These are phyloP conservation scores for Cinara cedri DNA, from an alignment of 2,888 invertebrate species.

Conservation along the genomic window DNA sequence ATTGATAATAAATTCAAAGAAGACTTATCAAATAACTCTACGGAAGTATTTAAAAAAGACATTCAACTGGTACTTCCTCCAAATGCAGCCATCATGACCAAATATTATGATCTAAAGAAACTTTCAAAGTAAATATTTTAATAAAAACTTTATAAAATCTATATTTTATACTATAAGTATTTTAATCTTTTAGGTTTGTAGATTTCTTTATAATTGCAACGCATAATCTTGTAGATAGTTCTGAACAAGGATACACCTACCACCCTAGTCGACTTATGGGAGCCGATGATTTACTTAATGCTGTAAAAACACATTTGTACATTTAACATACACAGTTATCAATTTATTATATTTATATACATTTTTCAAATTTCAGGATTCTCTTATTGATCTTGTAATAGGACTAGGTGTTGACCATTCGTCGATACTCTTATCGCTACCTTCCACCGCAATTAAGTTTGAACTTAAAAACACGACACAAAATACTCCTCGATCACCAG, in stretches of 20 bases:
- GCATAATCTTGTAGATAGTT: slow-evolving; percentile 70
- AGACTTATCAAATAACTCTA: slow-evolving; percentile 2
- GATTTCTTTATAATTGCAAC: slow-evolving; percentile 74
- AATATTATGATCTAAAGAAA: slow-evolving; percentile 73
- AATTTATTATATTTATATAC: neutral
- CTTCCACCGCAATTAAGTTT: slow-evolving; percentile 74
- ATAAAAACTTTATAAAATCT: neutral
- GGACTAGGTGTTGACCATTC: slow-evolving; percentile 75
- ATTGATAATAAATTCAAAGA: slow-evolving; percentile 26
- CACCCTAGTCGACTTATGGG: slow-evolving; percentile 79
- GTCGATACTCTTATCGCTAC: slow-evolving; percentile 75
- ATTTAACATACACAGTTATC: neutral
- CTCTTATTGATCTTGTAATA: slow-evolving; percentile 74
- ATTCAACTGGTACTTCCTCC: slow-evolving; percentile 65
- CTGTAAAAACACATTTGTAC: slow-evolving; percentile 65
- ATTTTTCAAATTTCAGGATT: slow-evolving; percentile 67
- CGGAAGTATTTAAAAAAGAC: slow-evolving; percentile 29
- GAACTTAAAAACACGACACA: slow-evolving; percentile 70
- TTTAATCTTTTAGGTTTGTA: slow-evolving; percentile 64
- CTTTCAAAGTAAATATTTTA: slow-evolving; percentile 67
- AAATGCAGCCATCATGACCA: slow-evolving; percentile 71
- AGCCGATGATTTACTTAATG: slow-evolving; percentile 78
- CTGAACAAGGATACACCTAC: slow-evolving; percentile 69
- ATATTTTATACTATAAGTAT: neutral
- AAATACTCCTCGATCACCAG: slow-evolving; percentile 74